These are phyloP conservation scores for Miniopterus natalensis DNA, from an alignment of 2,113 vertebrate species.

Conservation along the genomic window DNA sequence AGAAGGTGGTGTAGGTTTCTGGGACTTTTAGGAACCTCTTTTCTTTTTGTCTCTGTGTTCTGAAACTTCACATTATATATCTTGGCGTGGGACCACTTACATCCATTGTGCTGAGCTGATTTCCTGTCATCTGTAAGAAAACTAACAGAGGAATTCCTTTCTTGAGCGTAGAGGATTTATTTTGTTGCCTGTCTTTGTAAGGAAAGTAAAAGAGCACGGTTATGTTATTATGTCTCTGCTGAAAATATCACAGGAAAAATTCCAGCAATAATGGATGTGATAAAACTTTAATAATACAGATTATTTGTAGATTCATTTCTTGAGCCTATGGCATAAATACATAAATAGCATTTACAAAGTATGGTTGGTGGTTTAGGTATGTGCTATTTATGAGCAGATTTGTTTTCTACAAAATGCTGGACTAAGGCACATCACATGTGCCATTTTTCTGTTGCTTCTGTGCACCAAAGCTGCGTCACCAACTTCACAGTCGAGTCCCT, in stretches of 20 bases:
- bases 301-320: constrained; percentile 55
- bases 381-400: constrained; percentile 53
- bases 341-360: neutral
- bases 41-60: neutral
- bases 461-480: neutral
- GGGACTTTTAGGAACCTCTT: neutral
- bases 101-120: neutral
- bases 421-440: neutral
- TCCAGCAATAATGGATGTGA: constrained; percentile 46
- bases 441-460: constrained; percentile 11
- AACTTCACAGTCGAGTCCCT: neutral
- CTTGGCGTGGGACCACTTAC: neutral
- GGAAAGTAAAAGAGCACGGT: neutral
- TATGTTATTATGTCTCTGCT: neutral
- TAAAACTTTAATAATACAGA: constrained; percentile 55
- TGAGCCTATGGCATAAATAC: constrained; percentile 37
- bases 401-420: constrained; percentile 32
- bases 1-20: neutral
- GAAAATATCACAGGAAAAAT: constrained; percentile 45
- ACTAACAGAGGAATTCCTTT: neutral
- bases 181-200: neutral
- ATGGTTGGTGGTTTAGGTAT: neutral
- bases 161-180: neutral
- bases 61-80: neutral
- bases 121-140: neutral